phyloP scores from a whole-genome alignment of 2,888 invertebrate genomes.

The Drosophila neotestacea region DNA sequence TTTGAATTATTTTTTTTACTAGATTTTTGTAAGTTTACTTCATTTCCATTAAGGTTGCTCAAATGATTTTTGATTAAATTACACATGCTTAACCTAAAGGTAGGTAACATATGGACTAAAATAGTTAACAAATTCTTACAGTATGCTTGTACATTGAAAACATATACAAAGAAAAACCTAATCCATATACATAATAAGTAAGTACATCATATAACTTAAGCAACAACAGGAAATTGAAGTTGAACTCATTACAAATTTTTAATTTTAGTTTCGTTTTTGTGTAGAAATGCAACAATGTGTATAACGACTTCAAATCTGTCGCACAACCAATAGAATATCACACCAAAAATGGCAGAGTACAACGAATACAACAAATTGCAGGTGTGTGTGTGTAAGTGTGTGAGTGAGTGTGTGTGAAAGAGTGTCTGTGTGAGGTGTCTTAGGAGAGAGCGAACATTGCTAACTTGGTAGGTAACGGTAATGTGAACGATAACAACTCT shows the following conservation, averaged over 20 bases:
- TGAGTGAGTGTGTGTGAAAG: conserved; percentile 25
- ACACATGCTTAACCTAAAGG: conserved; percentile 74
- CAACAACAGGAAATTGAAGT: conserved; percentile 75
- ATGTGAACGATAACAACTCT: conserved; percentile 38
- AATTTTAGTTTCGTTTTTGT: conserved; percentile 41
- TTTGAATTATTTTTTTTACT: conserved; percentile 45
- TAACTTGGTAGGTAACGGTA: conserved; percentile 65
- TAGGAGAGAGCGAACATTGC: conserved; percentile 61
- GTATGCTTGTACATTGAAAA: conserved; percentile 53
- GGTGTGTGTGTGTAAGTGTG: conserved; percentile 28
- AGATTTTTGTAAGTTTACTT: conserved; percentile 67
- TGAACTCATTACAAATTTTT: conserved; percentile 45
- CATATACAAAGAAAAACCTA: conserved; percentile 58
- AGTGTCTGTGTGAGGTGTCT: conserved; percentile 17
- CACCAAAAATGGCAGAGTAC: conserved; percentile 81
- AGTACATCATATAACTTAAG: conserved; percentile 54
- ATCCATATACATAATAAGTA: conserved; percentile 40
- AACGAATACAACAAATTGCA: conserved; percentile 71
- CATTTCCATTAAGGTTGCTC: conserved; percentile 73
- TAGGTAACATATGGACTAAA: conserved; percentile 80
- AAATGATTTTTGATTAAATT: conserved; percentile 80
- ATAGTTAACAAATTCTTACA: conserved; percentile 74
- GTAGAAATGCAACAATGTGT: conserved; percentile 80
- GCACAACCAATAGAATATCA: conserved; percentile 84
- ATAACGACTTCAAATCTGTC: conserved; percentile 76